Conservation (phyloP, 2,797 vertebrate genomes). For the Bradypodion pumilum region DNA sequence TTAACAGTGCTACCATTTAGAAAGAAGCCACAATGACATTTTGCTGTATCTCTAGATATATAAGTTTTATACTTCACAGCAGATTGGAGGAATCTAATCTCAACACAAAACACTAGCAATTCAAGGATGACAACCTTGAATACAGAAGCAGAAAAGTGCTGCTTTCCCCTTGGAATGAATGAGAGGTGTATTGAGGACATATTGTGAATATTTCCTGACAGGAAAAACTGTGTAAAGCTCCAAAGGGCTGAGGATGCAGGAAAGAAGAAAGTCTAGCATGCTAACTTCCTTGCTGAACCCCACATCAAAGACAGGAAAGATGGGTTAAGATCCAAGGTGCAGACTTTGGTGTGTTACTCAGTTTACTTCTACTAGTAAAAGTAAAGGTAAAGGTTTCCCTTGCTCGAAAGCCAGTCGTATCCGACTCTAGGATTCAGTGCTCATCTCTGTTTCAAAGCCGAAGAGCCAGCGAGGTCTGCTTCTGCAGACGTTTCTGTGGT, state of each 20-base stretch:
- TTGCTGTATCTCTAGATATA: not conserved
- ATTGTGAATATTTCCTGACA: constrained; percentile 26
- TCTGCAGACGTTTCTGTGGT: no score
- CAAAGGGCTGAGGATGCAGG: constrained; percentile 14
- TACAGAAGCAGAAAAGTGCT: not conserved
- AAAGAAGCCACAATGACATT: not conserved
- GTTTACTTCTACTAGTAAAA: no score
- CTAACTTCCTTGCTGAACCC: not conserved
- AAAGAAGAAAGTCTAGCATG: constrained; percentile 16
- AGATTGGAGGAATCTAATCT: not conserved
- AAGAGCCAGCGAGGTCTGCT: no score
- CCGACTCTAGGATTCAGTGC: no score
- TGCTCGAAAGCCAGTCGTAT: no score
- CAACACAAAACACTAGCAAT: not conserved
- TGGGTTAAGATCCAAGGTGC: not conserved
- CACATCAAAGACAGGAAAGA: not conserved
- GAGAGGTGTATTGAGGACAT: not conserved
- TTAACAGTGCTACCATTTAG: not conserved
- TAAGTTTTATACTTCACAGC: not conserved
- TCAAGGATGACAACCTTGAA: not conserved
- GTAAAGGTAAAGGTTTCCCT: no score
- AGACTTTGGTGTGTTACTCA: not conserved
- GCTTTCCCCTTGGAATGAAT: not conserved
- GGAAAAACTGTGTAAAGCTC: not conserved
- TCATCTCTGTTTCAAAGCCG: no score